Conservation (phyloP, 2,888 invertebrate genomes). For the Ceraclea dissimilis region DNA sequence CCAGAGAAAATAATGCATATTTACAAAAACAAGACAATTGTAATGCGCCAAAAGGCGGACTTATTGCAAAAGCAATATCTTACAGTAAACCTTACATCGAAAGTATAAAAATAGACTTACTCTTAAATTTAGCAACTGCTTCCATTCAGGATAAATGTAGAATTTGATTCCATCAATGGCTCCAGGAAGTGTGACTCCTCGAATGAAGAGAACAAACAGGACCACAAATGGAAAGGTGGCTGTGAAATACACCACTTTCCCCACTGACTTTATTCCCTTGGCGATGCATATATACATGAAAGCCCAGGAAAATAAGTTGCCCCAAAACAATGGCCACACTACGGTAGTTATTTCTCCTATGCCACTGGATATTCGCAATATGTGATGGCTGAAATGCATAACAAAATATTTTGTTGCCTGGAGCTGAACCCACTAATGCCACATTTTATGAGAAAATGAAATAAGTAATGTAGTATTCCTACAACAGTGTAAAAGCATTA, state of each 20-base stretch:
- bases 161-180: constrained; percentile 68
- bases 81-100: too few relatives aligned
- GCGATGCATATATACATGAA: constrained; percentile 77
- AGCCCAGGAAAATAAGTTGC: constrained; percentile 70
- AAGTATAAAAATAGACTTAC: constrained; percentile 40
- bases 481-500: too few relatives aligned
- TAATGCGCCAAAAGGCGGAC: too few relatives aligned
- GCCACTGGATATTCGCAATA: constrained; percentile 67
- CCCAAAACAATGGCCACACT: constrained; percentile 72
- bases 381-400: constrained; percentile 64
- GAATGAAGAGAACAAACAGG: constrained; percentile 60
- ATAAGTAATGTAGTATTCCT: too few relatives aligned
- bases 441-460: too few relatives aligned
- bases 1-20: too few relatives aligned
- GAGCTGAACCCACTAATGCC: too few relatives aligned
- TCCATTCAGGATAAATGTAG: constrained; percentile 74
- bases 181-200: constrained; percentile 75
- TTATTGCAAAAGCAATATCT: too few relatives aligned
- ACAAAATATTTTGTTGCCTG: too few relatives aligned
- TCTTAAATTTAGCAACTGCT: constrained; percentile 64
- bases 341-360: constrained; percentile 69
- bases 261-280: constrained; percentile 81
- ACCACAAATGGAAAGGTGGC: constrained; percentile 77
- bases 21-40: too few relatives aligned
- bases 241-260: constrained; percentile 85